phyloP scores from a whole-genome alignment of 2,888 invertebrate species.

The Argyra leucocephala region DNA sequence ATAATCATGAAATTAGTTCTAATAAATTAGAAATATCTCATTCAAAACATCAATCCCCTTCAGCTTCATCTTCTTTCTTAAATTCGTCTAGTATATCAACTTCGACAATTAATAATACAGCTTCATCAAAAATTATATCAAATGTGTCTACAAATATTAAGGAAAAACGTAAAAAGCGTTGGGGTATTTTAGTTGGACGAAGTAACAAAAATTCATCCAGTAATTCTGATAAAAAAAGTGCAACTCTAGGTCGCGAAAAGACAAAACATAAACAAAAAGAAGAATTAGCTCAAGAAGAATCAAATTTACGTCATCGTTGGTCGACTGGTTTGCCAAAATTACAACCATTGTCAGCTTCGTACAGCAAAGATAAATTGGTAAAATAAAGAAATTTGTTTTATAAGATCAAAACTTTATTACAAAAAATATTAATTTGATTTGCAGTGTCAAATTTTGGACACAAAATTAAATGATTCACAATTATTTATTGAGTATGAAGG shows the following conservation, averaged over 20 bases:
- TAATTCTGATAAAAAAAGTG: constrained; percentile 50
- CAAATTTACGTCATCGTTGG: constrained; percentile 56
- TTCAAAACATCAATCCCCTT: not conserved
- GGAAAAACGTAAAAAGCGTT: constrained; percentile 55
- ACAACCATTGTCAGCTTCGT: constrained; percentile 63
- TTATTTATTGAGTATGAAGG: constrained; percentile 77
- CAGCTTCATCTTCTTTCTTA: constrained; percentile 29
- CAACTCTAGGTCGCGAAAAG: constrained; percentile 59
- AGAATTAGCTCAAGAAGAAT: constrained; percentile 39
- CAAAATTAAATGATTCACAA: constrained; percentile 62
- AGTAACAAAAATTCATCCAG: constrained; percentile 45
- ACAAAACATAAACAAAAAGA: constrained; percentile 44
- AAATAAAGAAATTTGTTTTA: not conserved
- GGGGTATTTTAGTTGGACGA: constrained; percentile 60
- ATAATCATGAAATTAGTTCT: not conserved
- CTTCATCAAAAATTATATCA: constrained; percentile 27
- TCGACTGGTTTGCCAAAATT: constrained; percentile 61
- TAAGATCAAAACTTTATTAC: not conserved
- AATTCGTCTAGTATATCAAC: constrained; percentile 36
- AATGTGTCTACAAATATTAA: constrained; percentile 43
- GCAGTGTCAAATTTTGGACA: constrained; percentile 56
- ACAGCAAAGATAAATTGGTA: constrained; percentile 72
- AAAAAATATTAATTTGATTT: constrained; percentile 26
- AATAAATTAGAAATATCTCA: not conserved
- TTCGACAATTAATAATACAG: constrained; percentile 35